A percentile compares a stretch with the other conserved stretches of the same genome.
phyloP scores from a whole-genome alignment of 2,797 vertebrate genomes.

The Sparidentex hasta region DNA sequence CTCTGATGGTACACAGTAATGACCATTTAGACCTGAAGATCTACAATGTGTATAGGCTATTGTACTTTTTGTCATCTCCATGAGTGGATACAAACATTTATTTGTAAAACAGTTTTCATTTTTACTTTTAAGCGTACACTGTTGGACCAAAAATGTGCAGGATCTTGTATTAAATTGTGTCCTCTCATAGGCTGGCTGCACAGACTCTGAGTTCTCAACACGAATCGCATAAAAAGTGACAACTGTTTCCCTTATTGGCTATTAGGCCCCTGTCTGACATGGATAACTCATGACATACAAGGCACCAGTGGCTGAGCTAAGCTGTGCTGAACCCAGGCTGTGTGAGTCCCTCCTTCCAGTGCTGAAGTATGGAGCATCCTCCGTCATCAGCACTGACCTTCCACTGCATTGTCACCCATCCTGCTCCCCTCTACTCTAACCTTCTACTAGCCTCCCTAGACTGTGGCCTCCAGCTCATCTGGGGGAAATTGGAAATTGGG shows the following conservation, averaged over 20 bases:
- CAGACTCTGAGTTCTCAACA: slow-evolving; percentile 56
- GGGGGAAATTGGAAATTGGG: slow-evolving; percentile 81
- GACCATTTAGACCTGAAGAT: not conserved
- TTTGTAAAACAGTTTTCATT: slow-evolving; percentile 35
- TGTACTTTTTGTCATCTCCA: not conserved
- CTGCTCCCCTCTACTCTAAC: slow-evolving; percentile 57
- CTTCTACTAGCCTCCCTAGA: slow-evolving; percentile 58
- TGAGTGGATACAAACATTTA: slow-evolving; percentile 6
- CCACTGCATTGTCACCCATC: slow-evolving; percentile 64
- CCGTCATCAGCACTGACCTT: slow-evolving; percentile 71
- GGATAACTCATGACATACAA: slow-evolving; percentile 61
- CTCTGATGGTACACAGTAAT: not conserved
- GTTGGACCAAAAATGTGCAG: not conserved
- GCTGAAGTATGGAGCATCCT: slow-evolving; percentile 43
- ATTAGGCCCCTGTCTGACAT: slow-evolving; percentile 65
- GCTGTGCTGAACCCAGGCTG: slow-evolving; percentile 65
- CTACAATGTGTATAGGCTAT: not conserved
- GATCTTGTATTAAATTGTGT: slow-evolving; percentile 12
- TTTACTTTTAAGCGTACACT: slow-evolving; percentile 9
- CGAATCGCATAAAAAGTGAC: slow-evolving; percentile 71
- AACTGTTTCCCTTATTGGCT: slow-evolving; percentile 73
- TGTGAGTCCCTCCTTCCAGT: slow-evolving; percentile 55
- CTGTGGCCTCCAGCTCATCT: slow-evolving; percentile 79
- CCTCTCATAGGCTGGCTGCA: slow-evolving; percentile 23
- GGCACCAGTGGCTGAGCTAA: slow-evolving; percentile 53